Percentiles rank a stretch among this genome's conserved stretches.
phyloP scores from a whole-genome alignment of 1,140 invertebrate species.

The Ericerus pela region DNA sequence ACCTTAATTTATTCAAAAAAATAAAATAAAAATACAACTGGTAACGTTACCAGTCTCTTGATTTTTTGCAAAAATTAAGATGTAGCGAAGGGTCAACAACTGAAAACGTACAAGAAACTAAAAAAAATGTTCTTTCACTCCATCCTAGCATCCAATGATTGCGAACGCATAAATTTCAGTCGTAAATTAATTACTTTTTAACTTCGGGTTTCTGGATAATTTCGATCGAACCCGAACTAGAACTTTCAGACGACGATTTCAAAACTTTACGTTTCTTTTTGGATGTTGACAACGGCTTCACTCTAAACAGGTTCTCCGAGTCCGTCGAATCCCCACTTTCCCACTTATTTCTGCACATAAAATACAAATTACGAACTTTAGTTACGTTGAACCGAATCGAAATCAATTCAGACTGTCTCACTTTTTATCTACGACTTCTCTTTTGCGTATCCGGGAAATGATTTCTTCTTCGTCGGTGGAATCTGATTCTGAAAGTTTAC shows the following conservation, averaged over 20 bases:
- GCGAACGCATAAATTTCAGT: too few relatives aligned
- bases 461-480: slow-evolving; percentile 6
- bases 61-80: too few relatives aligned
- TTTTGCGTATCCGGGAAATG: background rate
- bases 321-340: background rate
- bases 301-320: background rate
- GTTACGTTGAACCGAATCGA: background rate
- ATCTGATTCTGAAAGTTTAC: slow-evolving; percentile 9
- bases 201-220: too few relatives aligned
- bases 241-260: background rate
- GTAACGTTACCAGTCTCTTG: too few relatives aligned
- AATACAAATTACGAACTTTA: background rate
- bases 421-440: background rate
- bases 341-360: background rate
- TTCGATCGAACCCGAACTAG: too few relatives aligned
- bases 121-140: too few relatives aligned
- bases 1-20: too few relatives aligned
- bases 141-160: too few relatives aligned
- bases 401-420: background rate
- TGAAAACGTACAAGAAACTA: too few relatives aligned
- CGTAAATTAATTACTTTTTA: too few relatives aligned
- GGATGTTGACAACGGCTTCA: background rate
- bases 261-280: background rate
- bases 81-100: too few relatives aligned
- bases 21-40: too few relatives aligned